Base-by-base conservation (phyloP, 2,113 vertebrate species). In the Leptobrachium leishanense region DNA sequence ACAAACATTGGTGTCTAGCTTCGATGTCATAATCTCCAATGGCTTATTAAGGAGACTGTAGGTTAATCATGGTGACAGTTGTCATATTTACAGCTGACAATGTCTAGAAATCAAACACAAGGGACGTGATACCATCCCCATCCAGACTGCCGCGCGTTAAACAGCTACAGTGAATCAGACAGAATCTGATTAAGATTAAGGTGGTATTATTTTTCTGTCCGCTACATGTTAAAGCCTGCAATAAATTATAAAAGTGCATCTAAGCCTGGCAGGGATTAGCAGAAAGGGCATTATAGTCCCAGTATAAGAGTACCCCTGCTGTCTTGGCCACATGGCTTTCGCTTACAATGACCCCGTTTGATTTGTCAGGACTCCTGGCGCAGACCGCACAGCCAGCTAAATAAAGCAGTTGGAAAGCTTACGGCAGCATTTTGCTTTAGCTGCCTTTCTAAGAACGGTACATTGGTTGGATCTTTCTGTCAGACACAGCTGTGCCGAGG, bases 351-450 rank as follows among this genome's bases (percentile, higher is more conserved):
- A 82, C 68, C 84, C 63, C 70, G 55, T 78, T 43, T 67, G 44
- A 84, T 77, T 63, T 74, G 40, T 82, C 54, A 78, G 46, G 43
- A 53, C 20, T 41, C 40, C 43, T 68, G 40, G 63, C 71, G 5
- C 68, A 53, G 74, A 69, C 59, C 13, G 41, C 71, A 67, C 15
- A 46, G 12, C 74, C 40, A 5, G 8, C 53, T 59, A 66, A 62
- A 81, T 64, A 70, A 75, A 82, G 75, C 59, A 82, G 67, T 50
- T 57, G 7, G 44, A 82, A 59, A 72, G 65, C n/a, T 63, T 43
- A 41, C 59, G 81, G 84, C 77, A 83, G 72, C 13, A 46, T 41
- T 68, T 66, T 46, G 62, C 73, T 67, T 39, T 79, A 82, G 82
- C 46, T 8, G 62, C 13, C 75, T 84, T 65, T 72, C 57, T 78